Base-by-base conservation (phyloP, 2,113 vertebrate genomes). In the Tautogolabrus adspersus region DNA sequence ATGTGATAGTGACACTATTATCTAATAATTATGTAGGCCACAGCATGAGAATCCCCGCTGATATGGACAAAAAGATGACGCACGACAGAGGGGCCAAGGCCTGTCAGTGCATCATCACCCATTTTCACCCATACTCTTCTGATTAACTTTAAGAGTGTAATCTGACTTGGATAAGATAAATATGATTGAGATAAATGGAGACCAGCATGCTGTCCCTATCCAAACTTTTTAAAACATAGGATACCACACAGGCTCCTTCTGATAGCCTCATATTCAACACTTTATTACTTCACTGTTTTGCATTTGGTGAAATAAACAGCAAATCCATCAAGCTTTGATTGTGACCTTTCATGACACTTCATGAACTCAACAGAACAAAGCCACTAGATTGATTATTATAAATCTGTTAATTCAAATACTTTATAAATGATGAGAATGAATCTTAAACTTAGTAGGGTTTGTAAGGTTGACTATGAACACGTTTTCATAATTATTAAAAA, bases 71-170 rank as follows among this genome's bases (percentile, higher is more conserved):
- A 46, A 22, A 66, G 38, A 75, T 91, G 90, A 92, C 89, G 87
- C 87, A 85, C 58, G 55, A 87, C 72, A 91, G 81, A 82, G 3
- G 54, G 44, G 9, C 62, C 91, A 93, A 93, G 92, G 91, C 58
- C 82, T 57, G 37, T 19, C n/a, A 54, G 75, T 68, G 77, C 85
- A 91, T 89, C 85, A 90, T 55, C 26, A 82, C 68, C 81, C 70
- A 73, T 44, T 74, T 77, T 54, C 57, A 87, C 65, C 46, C 66
- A 37, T 0, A 44, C 57, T 38, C 3, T 0, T 10, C 67, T 79
- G 75, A 87, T 88, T 83, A 79, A 67, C 34, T 51, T 19, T 3
- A 74, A 81, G 18, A 72, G 77, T 63, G 55, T 40, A 66, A 85
- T 87, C 72, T 55, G 10, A 62, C n/a, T 5, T 10, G 13, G 72